A percentile compares a stretch with the other conserved stretches of the same genome.
Evolutionary conservation across 2,797 vertebrate species (phyloP).

Genomic region (Zonotrichia albicollis): DNA sequence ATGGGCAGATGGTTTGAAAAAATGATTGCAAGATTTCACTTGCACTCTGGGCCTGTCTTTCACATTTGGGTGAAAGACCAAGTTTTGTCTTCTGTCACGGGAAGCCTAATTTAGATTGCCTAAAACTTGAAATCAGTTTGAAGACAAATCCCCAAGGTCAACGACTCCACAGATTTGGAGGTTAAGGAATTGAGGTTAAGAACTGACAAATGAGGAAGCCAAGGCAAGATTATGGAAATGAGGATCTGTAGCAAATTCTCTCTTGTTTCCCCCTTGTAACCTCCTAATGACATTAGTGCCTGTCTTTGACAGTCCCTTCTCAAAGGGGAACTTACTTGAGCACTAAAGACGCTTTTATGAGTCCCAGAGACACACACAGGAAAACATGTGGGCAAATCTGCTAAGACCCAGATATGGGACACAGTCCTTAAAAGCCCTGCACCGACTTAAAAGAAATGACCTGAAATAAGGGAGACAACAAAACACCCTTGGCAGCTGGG

Average conservation of each 20-base stretch:
- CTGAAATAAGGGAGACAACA: background rate
- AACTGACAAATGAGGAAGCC: conserved; percentile 59
- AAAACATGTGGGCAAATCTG: conserved; percentile 46
- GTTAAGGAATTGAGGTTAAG: conserved; percentile 70
- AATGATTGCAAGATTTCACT: conserved; percentile 61
- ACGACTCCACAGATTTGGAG: conserved; percentile 54
- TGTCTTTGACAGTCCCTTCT: conserved; percentile 45
- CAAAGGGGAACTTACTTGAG: conserved; percentile 29
- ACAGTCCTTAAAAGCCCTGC: conserved; percentile 45
- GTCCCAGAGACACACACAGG: conserved; percentile 7
- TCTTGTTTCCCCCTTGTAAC: conserved; percentile 65
- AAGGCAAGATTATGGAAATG: conserved; percentile 67
- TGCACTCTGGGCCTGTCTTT: conserved; percentile 70
- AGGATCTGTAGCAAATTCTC: conserved; percentile 65
- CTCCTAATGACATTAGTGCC: conserved; percentile 65
- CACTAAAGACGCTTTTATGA: conserved; percentile 35
- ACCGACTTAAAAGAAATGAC: background rate
- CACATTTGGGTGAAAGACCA: conserved; percentile 70
- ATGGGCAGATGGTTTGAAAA: conserved; percentile 68
- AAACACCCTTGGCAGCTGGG: background rate
- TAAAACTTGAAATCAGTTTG: conserved; percentile 58
- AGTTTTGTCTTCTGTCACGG: conserved; percentile 58
- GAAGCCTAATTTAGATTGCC: conserved; percentile 56
- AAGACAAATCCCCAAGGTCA: conserved; percentile 62
- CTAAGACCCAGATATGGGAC: conserved; percentile 58